Percentiles rank a stretch among this genome's conserved stretches.
These are phyloP conservation scores for Lordiphosa collinella DNA, from an alignment of 1,140 invertebrate genomes.

Conservation along the genomic window DNA sequence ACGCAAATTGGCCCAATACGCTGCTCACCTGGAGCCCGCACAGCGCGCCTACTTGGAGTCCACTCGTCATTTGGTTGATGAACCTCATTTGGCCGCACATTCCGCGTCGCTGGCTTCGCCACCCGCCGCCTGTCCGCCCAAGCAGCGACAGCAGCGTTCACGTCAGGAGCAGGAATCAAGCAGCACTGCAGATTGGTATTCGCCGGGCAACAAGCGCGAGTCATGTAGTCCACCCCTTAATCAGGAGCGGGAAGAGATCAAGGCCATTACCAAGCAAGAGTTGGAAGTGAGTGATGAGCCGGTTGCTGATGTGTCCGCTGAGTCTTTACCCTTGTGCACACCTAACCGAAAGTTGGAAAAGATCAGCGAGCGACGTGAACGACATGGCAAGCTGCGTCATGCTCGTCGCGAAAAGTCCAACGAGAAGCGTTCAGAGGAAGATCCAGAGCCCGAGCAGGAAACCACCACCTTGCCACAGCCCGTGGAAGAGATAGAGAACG, in stretches of 20 bases:
- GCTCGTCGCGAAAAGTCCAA: slow-evolving; percentile 38
- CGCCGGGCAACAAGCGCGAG: slow-evolving; percentile 8
- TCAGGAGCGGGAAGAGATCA: slow-evolving; percentile 1
- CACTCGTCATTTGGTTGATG: slow-evolving; percentile 54
- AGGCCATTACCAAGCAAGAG: slow-evolving; percentile 24
- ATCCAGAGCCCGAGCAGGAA: not conserved
- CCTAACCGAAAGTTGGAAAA: slow-evolving; percentile 44
- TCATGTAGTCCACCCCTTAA: not conserved
- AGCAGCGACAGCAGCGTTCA: slow-evolving; percentile 61
- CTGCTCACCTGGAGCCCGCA: slow-evolving; percentile 57
- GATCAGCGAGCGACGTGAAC: slow-evolving; percentile 45
- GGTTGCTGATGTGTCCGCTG: not conserved
- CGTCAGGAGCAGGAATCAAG: slow-evolving; percentile 40
- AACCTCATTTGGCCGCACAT: slow-evolving; percentile 42
- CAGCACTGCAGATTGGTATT: slow-evolving; percentile 26
- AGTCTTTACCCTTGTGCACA: not conserved
- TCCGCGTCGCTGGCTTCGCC: slow-evolving; percentile 47
- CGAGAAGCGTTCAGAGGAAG: slow-evolving; percentile 13
- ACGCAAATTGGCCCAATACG: slow-evolving; percentile 66
- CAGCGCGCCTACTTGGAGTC: slow-evolving; percentile 67
- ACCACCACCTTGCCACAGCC: slow-evolving; percentile 44
- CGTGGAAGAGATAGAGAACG: slow-evolving; percentile 73
- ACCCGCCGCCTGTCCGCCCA: slow-evolving; percentile 64
- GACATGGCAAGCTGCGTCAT: slow-evolving; percentile 61
- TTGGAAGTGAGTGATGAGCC: slow-evolving; percentile 26